A percentile compares a stretch with the other conserved stretches of the same genome.
phyloP scores from a whole-genome alignment of 53 echinoderm and acorn worm species.

The Zoroaster sp. region DNA sequence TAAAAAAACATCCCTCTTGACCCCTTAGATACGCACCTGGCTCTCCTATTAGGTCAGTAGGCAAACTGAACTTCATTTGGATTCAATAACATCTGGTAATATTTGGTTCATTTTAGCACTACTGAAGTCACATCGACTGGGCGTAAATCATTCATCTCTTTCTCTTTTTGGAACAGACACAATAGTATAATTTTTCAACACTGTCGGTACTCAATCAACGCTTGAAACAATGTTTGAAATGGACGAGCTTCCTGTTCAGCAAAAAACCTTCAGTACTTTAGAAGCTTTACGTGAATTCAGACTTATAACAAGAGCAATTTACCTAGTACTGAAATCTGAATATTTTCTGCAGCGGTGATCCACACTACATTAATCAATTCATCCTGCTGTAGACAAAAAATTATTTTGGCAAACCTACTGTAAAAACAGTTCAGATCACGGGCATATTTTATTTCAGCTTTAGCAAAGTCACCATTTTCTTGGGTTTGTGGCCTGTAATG shows the following conservation, averaged over 20 bases:
- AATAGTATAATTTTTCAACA: not conserved
- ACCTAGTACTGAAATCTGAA: not conserved
- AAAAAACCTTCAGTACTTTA: not conserved
- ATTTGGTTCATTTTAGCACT: not conserved
- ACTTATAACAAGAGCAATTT: too few species aligned
- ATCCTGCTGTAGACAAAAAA: not conserved
- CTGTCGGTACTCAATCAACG: not conserved
- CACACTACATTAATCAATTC: not conserved
- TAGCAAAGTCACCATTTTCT: too few species aligned
- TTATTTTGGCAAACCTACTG: not conserved
- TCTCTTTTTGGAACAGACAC: not conserved
- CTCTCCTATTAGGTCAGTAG: not conserved
- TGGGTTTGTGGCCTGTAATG: too few species aligned
- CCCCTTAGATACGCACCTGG: too few species aligned
- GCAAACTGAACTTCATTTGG: slow-evolving; percentile 26
- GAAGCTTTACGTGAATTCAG: not conserved
- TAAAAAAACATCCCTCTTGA: too few species aligned
- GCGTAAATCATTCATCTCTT: not conserved
- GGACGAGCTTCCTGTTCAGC: not conserved
- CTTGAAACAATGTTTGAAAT: not conserved
- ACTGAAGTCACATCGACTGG: not conserved
- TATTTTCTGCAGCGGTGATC: not conserved
- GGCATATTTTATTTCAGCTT: too few species aligned
- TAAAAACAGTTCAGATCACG: not conserved
- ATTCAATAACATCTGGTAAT: not conserved